These are phyloP conservation scores for Pipistrellus pipistrellus DNA, from an alignment of 2,797 vertebrate genomes.

Conservation along the genomic window DNA sequence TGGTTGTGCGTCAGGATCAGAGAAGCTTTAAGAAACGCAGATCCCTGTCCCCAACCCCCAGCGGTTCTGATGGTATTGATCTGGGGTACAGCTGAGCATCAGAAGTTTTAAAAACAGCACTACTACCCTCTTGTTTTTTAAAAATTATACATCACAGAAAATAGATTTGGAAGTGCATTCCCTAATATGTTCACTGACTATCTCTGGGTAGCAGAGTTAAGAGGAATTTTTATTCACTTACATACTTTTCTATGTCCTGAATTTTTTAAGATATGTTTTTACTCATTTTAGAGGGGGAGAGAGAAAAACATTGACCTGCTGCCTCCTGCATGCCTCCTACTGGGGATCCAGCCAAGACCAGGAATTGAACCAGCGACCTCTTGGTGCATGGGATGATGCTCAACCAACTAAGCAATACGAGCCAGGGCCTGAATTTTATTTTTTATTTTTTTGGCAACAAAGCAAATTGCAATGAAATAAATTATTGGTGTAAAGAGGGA, in stretches of 20 bases:
- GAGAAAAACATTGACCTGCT: neutral
- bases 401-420: neutral
- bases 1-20: accelerated
- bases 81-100: neutral
- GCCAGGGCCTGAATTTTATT: neutral
- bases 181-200: neutral
- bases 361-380: neutral
- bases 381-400: neutral
- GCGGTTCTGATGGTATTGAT: neutral
- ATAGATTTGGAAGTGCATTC: neutral
- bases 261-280: neutral
- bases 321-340: neutral
- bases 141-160: neutral
- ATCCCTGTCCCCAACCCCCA: neutral
- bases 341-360: neutral
- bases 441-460: neutral
- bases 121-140: too few relatives aligned
- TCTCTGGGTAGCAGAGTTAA: constrained; percentile 8
- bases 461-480: neutral
- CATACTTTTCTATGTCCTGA: neutral
- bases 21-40: neutral
- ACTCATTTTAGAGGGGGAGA: neutral
- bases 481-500: too few relatives aligned
- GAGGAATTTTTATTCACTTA: constrained; percentile 25
- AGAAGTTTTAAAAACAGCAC: neutral